Evolutionary conservation across 2,113 vertebrate species (phyloP).

Genomic region (Acinonyx jubatus): DNA sequence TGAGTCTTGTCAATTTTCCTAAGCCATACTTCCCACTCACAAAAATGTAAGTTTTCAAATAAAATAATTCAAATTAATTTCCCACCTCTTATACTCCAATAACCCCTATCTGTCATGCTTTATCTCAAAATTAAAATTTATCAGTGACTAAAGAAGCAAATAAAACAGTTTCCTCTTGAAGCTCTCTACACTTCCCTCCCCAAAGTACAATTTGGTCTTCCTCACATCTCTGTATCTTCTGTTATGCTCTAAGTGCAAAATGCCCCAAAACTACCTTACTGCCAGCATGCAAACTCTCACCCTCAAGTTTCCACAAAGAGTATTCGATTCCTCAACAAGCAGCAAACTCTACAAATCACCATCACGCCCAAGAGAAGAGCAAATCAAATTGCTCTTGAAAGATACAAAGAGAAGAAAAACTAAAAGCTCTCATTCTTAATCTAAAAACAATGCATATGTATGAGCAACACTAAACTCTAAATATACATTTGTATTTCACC

Average conservation of each 20-base stretch:
- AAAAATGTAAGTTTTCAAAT: constrained; percentile 54
- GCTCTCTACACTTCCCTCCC: background rate
- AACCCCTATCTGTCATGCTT: background rate
- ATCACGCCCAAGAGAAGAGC: constrained; percentile 62
- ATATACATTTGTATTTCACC: constrained; percentile 82
- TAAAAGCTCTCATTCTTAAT: constrained; percentile 81
- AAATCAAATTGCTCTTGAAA: constrained; percentile 78
- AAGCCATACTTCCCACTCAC: constrained; percentile 40
- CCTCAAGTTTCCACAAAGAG: constrained; percentile 24
- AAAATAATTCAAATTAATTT: constrained; percentile 50
- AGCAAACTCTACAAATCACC: constrained; percentile 63
- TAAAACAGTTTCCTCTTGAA: background rate
- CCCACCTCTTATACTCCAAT: background rate
- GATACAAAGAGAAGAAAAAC: constrained; percentile 78
- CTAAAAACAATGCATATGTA: constrained; percentile 81
- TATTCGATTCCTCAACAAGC: constrained; percentile 52
- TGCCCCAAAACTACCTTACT: background rate
- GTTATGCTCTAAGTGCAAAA: constrained; percentile 2
- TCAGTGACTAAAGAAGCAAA: constrained; percentile 1
- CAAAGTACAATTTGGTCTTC: background rate
- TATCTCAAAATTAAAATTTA: constrained; percentile 37
- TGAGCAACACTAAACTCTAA: constrained; percentile 79
- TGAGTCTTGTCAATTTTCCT: constrained; percentile 1
- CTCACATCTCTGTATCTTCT: background rate
- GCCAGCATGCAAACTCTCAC: background rate